These are phyloP conservation scores for Anastatus disparis DNA, from an alignment of 1,140 invertebrate species.

Conservation along the genomic window DNA sequence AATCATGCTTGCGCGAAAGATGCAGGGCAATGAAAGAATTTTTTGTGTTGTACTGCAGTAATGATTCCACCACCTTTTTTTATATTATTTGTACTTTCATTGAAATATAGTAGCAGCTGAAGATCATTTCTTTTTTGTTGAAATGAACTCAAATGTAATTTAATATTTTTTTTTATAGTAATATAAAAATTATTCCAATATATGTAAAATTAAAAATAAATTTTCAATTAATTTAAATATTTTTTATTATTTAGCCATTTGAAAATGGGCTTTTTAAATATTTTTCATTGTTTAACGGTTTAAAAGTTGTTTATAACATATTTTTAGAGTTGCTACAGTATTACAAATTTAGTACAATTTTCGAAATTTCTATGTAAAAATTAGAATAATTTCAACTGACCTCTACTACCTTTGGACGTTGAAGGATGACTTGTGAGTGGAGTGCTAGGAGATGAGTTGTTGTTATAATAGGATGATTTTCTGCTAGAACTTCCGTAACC, in stretches of 20 bases:
- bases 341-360: not conserved
- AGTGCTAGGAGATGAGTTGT: slow-evolving; percentile 49
- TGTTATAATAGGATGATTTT: slow-evolving; percentile 51
- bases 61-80: slow-evolving; percentile 28
- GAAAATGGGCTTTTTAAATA: not conserved
- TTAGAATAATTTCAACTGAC: slow-evolving; percentile 52
- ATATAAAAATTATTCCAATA: too few relatives aligned
- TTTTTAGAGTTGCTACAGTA: slow-evolving; percentile 13
- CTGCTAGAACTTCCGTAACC: slow-evolving; percentile 50
- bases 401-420: slow-evolving; percentile 61
- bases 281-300: too few relatives aligned
- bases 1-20: slow-evolving; percentile 29
- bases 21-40: slow-evolving; percentile 24
- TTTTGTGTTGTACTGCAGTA: slow-evolving; percentile 6
- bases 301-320: too few relatives aligned
- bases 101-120: slow-evolving; percentile 4
- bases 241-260: not conserved
- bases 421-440: slow-evolving; percentile 61
- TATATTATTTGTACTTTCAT: not conserved
- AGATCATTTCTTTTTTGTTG: not conserved
- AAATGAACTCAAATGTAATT: not conserved
- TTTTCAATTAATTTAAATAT: slow-evolving; percentile 8
- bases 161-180: not conserved
- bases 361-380: slow-evolving; percentile 15
- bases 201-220: too few relatives aligned